Evolutionary conservation across 2,113 vertebrate species (phyloP), one percentile per base, ranked within the genome.

Genomic region (Melanerpes formicivorus): DNA sequence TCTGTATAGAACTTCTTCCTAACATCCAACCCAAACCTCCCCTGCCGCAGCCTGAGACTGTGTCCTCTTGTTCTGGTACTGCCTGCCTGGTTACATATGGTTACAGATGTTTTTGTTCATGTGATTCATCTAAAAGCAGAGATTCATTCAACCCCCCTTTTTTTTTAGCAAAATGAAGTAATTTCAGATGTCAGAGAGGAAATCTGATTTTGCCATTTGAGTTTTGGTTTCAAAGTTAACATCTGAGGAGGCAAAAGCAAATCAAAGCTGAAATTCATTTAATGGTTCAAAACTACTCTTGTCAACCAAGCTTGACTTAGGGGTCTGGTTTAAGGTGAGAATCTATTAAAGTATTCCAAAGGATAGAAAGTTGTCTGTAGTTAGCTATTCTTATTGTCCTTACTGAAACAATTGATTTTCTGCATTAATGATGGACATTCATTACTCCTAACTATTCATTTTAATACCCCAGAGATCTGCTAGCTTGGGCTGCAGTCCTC

Each of bases 101-200:
- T 22, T 44, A 72, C 62, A 78, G 12, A 29, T 30, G 6, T 50
- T 23, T 73, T 66, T 34, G 16, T 6, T 44, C 15, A 44, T 13
- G 22, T 52, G 32, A 46, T 32, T 65, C 65, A 7, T 55, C 4
- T 65, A 26, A 75, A 87, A 69, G 32, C 7, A 76, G 5, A 34
- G 54, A 25, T 62, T 82, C 15, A 13, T 67, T 59, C 0, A 6
- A 59, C 67, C 69, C 12, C 1, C 2, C 3, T 10, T 10, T 1
- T n/a, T 54, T 50, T 12, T 19, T 34, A 27, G 44, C 11, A 76
- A 64, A 32, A 29, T 18, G 27, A 76, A 40, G 1, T 32, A 75
- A 62, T 7, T 69, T 66, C 55, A 25, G 3, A 50, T 22, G 8
- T 44, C 4, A n/a, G 80, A 63, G 6, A n/a, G 46, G 60, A 48